phyloP scores from a whole-genome alignment of 1,140 invertebrate genomes.

The Carcinoscorpius rotundicauda region DNA sequence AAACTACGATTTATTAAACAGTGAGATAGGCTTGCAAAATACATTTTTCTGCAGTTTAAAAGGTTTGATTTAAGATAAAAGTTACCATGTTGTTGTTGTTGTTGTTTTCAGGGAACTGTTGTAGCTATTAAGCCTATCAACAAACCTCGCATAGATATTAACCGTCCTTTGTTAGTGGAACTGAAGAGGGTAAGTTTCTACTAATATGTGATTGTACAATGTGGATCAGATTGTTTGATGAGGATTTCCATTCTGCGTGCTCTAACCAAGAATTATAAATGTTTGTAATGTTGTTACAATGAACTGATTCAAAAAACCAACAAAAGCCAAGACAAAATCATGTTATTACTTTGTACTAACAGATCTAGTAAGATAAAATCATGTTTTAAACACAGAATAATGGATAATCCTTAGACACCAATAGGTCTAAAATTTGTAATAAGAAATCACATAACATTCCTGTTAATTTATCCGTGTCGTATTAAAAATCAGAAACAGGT shows the following conservation, averaged over 20 bases:
- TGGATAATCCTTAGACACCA: too few relatives aligned
- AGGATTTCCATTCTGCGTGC: conserved; percentile 6
- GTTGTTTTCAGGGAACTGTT: conserved; percentile 42
- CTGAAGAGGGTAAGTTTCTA: conserved; percentile 56
- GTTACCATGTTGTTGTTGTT: neutral
- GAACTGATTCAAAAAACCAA: neutral
- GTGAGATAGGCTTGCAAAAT: too few relatives aligned
- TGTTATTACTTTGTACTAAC: too few relatives aligned
- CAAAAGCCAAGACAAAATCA: too few relatives aligned
- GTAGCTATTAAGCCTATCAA: conserved; percentile 77
- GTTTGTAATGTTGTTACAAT: neutral
- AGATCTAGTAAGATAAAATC: too few relatives aligned
- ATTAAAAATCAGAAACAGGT: too few relatives aligned
- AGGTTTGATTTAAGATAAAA: neutral
- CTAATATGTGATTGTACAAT: neutral
- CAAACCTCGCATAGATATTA: conserved; percentile 64
- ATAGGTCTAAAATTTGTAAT: too few relatives aligned
- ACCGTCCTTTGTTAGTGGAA: conserved; percentile 67
- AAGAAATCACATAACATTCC: too few relatives aligned
- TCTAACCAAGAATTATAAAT: neutral
- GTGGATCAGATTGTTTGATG: conserved; percentile 22
- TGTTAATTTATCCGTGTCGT: too few relatives aligned
- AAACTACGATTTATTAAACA: too few relatives aligned
- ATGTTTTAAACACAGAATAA: too few relatives aligned
- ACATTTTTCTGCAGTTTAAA: too few relatives aligned